Percentiles rank a stretch among this genome's conserved stretches.
These are phyloP conservation scores for Aporrectodea caliginosa DNA, from an alignment of 1,140 invertebrate species.

Conservation along the genomic window DNA sequence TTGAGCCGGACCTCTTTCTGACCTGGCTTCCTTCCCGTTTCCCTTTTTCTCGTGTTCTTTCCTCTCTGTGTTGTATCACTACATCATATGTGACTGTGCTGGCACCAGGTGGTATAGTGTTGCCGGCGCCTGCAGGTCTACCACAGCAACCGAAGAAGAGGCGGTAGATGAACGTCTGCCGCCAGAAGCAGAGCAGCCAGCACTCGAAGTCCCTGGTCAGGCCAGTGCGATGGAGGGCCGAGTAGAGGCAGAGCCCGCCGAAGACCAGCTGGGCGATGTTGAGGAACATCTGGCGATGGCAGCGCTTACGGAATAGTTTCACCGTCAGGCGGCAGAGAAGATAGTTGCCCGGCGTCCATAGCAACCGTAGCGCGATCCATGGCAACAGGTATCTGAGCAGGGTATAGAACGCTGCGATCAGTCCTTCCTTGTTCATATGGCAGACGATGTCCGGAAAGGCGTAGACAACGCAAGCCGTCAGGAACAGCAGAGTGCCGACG, in stretches of 20 bases:
- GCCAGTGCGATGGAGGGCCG: not conserved
- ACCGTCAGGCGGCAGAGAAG: not conserved
- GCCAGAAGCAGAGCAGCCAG: not conserved
- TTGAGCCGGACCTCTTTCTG: too few relatives aligned
- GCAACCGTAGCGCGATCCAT: not conserved
- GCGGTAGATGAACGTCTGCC: not conserved
- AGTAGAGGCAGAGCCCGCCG: not conserved
- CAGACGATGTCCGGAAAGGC: not conserved
- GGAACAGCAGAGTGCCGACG: not conserved
- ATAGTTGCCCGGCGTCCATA: not conserved
- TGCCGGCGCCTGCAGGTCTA: not conserved
- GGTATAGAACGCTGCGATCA: not conserved
- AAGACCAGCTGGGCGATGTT: not conserved
- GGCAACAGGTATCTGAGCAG: not conserved
- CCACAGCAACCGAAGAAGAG: not conserved
- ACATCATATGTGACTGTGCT: too few relatives aligned
- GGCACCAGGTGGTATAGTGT: too few relatives aligned
- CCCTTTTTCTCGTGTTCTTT: too few relatives aligned
- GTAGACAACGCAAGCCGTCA: not conserved
- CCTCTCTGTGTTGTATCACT: too few relatives aligned
- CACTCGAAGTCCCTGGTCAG: not conserved
- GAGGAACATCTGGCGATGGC: not conserved
- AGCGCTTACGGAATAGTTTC: not conserved
- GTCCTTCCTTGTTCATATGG: not conserved
- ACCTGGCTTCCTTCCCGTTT: too few relatives aligned